Base-by-base conservation (phyloP, 2,888 invertebrate genomes). In the Papilio gigon region DNA sequence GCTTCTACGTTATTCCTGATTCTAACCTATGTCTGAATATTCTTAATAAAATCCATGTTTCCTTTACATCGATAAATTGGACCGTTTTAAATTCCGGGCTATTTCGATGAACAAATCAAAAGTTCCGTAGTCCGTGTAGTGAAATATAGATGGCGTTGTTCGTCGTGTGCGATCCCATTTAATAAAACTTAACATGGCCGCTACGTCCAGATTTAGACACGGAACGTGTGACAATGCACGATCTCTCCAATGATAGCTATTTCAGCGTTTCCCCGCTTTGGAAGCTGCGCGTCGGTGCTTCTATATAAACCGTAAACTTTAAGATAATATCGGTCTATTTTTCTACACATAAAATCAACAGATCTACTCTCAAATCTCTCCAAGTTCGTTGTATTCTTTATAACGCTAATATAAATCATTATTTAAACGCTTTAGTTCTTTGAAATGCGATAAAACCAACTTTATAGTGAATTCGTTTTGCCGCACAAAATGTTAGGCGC, bases 401-500 rank as follows among this genome's bases (percentile, higher is more conserved):
- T 22, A 17, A 44, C 25, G 25, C 11, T 67, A 42, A 42, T 50
- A 33, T 33, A 68, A 56, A 58, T 68, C 66, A 61, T 61, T 50
- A 37, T 37, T 60, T 61, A 17, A 61, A 67, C 22, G n/a, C n/a
- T 35, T 25, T 22, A 47, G 62, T 58, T 68, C 14, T 22, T 25
- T 56, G 33, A 68, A 63, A 58, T 14, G 22, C 44, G 63, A 63
- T 68, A 62, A 68, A 68, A 62, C 30, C 5, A 12, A n/a, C 20
- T 25, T 22, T 6, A 60, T 17, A 25, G 17, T 58, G 25, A 44
- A 44, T 63, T 58, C 62, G 35, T 67, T 68, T 68, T 22, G 14
- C 11, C 47, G 35, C 6, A 27, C 44, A n/a, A 59, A 59, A 66
- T 33, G 65, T 58, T 65, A 30, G 17, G 40, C 22, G 35, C 25